Conservation (phyloP, 2,797 vertebrate species). For the Sphaeramia orbicularis region DNA sequence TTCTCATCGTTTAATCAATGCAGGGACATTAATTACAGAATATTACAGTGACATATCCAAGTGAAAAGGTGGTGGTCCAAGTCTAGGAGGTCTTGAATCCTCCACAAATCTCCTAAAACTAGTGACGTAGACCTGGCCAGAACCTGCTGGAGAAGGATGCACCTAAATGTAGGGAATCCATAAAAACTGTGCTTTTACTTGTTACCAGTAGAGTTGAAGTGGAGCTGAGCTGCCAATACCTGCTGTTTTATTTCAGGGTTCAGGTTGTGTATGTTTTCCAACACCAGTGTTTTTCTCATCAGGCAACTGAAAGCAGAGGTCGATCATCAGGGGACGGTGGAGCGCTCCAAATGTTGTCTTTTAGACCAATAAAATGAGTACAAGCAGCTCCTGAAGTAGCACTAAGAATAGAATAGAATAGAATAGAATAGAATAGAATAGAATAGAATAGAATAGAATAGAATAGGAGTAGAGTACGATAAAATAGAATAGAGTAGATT, state of each 20-base stretch:
- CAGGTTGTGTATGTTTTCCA: background rate
- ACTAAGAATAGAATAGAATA: too few species aligned
- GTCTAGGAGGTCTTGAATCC: too few species aligned
- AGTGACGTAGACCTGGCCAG: too few species aligned
- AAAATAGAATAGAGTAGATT: too few species aligned
- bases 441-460: too few species aligned
- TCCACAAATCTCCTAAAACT: too few species aligned
- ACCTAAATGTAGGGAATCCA: background rate
- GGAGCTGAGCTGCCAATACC: background rate
- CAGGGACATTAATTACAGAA: too few species aligned
- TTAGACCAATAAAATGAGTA: background rate
- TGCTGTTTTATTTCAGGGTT: background rate
- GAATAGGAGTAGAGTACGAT: too few species aligned
- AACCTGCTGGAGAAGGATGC: background rate
- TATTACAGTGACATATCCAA: too few species aligned
- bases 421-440: too few species aligned
- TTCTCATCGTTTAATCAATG: too few species aligned
- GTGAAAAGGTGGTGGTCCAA: too few species aligned
- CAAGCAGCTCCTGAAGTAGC: background rate
- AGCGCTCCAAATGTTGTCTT: background rate
- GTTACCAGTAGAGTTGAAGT: background rate
- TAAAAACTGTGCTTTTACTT: background rate
- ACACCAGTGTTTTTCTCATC: background rate
- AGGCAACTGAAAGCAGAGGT: conserved; percentile 1
- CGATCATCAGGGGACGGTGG: background rate